Evolutionary conservation across 2,888 invertebrate species (phyloP).

Genomic region (Leistus spinibarbis): DNA sequence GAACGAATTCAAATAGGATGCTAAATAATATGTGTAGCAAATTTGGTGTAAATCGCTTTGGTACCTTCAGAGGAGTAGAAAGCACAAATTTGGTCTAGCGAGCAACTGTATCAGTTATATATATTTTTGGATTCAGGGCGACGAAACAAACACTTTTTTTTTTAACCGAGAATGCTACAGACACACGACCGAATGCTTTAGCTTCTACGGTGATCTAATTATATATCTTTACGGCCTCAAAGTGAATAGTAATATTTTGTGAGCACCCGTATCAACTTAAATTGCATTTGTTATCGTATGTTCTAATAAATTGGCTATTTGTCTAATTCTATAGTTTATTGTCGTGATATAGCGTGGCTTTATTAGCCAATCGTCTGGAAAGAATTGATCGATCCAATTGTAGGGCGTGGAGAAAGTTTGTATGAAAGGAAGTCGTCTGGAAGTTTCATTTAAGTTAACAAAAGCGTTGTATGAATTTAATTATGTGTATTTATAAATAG

Average conservation of each 20-base stretch:
- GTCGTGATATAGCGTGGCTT: not conserved
- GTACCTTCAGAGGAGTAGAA: too few relatives aligned
- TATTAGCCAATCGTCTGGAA: conserved; percentile 12
- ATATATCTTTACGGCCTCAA: too few relatives aligned
- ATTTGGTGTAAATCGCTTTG: too few relatives aligned
- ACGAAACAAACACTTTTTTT: too few relatives aligned
- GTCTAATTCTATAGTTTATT: conserved; percentile 1
- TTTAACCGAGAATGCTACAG: too few relatives aligned
- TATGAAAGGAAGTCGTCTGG: not conserved
- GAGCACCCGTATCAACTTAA: conserved; percentile 1
- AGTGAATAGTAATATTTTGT: not conserved
- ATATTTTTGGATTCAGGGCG: too few relatives aligned
- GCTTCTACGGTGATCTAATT: too few relatives aligned
- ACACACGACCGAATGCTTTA: too few relatives aligned
- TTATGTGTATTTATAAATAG: not conserved
- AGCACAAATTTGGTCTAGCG: too few relatives aligned
- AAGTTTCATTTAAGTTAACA: not conserved
- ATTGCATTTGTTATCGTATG: not conserved
- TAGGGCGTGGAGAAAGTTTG: conserved; percentile 6
- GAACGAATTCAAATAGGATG: too few relatives aligned
- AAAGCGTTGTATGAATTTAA: not conserved
- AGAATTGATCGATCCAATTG: conserved; percentile 13
- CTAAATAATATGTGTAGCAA: too few relatives aligned
- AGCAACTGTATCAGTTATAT: too few relatives aligned
- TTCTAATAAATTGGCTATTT: not conserved